Evolutionary conservation across 2,888 invertebrate genomes (phyloP), one percentile per base, ranked within the genome.

Genomic region (Endomychus coccineus): DNA sequence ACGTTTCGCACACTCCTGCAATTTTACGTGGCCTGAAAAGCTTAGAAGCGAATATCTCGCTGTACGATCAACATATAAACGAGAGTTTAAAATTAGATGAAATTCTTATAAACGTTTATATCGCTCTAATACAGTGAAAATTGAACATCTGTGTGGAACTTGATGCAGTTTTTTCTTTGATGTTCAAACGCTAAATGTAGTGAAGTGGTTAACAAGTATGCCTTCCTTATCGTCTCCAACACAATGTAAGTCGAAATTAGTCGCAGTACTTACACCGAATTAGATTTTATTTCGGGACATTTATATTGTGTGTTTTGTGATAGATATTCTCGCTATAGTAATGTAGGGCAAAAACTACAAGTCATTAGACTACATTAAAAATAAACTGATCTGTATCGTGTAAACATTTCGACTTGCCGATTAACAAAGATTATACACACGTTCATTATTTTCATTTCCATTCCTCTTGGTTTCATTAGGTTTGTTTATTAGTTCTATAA

Each of bases 41-140:
- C 7, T 11, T 28, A 27, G 19, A 15, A 19, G 21, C 25, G 25
- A 21, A 3, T 17, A 10, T 9, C 14, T 16, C 37, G 37, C 30
- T 4, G 14, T 25, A 4, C 17, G 15, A 27, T 22, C 36, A 17
- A 12, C 11, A 10, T n/a, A n/a, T n/a, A 50, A 45, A 47, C 43
- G 47, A 36, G 47, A 45, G 58, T 59, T 59, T 60, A 61, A 61
- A 60, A 50, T 60, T 61, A 61, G 61, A 51, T 46, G 45, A 47
- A 55, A 58, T 50, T 53, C 54, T 49, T 48, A 43, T 46, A 43
- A 50, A 42, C 44, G 35, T 50, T 48, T 42, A 43, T 40, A 48
- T 44, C 46, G 43, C 40, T 34, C 38, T 34, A 28, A 28, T 24
- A 40, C 45, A 43, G 43, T 42, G 23, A 44, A 44, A 43, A 41